Conservation (phyloP, 1,140 invertebrate genomes). For the Micrasema longulum region DNA sequence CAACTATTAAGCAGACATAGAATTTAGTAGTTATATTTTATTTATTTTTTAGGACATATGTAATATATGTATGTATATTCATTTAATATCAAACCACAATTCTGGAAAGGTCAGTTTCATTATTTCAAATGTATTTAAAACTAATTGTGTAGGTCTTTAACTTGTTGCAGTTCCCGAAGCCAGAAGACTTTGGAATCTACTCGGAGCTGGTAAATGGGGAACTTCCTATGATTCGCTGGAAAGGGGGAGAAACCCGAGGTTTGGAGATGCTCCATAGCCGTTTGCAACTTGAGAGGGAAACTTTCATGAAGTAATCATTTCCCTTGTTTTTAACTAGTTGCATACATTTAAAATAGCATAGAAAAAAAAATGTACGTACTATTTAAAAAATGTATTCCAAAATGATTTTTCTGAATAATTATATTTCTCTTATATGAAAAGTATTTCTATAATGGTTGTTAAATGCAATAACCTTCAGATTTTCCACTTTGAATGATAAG, state of each 20-base stretch:
- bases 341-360: neutral
- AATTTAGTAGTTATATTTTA: too few relatives aligned
- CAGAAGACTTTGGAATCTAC: slow-evolving; percentile 72
- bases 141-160: too few relatives aligned
- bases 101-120: too few relatives aligned
- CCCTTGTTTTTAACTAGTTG: too few relatives aligned
- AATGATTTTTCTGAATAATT: too few relatives aligned
- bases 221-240: slow-evolving; percentile 67
- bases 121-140: too few relatives aligned
- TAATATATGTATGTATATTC: neutral
- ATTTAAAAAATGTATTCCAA: too few relatives aligned
- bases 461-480: too few relatives aligned
- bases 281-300: slow-evolving; percentile 70
- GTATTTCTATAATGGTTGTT: too few relatives aligned
- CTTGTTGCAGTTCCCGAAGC: slow-evolving; percentile 63
- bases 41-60: neutral
- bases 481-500: too few relatives aligned
- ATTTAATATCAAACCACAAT: neutral
- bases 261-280: slow-evolving; percentile 69
- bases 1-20: too few relatives aligned
- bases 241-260: slow-evolving; percentile 77
- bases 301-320: slow-evolving; percentile 69
- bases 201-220: slow-evolving; percentile 61
- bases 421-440: too few relatives aligned
- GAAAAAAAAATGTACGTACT: neutral